Evolutionary conservation across 2,888 invertebrate genomes (phyloP), one percentile per base, ranked within the genome.

Genomic region (Pristionchus entomophagus): DNA sequence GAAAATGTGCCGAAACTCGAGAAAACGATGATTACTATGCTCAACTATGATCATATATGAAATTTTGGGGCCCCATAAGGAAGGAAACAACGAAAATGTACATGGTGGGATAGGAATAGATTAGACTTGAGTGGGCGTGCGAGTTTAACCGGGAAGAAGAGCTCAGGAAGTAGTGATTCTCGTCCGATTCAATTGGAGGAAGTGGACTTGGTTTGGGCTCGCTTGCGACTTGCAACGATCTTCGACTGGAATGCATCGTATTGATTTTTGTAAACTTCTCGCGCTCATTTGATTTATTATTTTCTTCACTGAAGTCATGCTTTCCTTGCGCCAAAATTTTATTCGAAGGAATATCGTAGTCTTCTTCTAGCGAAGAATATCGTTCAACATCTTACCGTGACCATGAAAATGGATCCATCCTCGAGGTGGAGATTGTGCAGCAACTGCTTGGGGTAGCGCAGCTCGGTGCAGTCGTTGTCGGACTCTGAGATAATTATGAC

Each of bases 341-440:
- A n/a, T n/a, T n/a, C n/a, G n/a, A n/a, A n/a, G n/a, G n/a, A n/a
- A n/a, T n/a, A n/a, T n/a, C n/a, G n/a, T n/a, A n/a, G n/a, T n/a
- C n/a, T n/a, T n/a, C n/a, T n/a, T n/a, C n/a, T n/a, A n/a, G n/a
- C n/a, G n/a, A n/a, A n/a, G n/a, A n/a, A n/a, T n/a, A n/a, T n/a
- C n/a, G n/a, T n/a, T n/a, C n/a, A n/a, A n/a, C 41, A 77, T 77
- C 59, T 29, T 84, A 90, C 91, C 91, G 90, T 90, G 86, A 91
- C 87, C 77, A 84, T 87, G 86, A 94, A 91, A 45, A 91, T 91
- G 88, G 93, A 93, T n/a, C 92, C 93, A 77, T 93, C 93, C 35
- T 90, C 91, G 35, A 94, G 88, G 59, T 92, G 91, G 53, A 92
- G 91, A 22, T 91, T 90, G 86, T 91, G 89, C 41, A 94, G 88